phyloP scores from a whole-genome alignment of 2,888 invertebrate species.

The Drosophila demipolita region DNA sequence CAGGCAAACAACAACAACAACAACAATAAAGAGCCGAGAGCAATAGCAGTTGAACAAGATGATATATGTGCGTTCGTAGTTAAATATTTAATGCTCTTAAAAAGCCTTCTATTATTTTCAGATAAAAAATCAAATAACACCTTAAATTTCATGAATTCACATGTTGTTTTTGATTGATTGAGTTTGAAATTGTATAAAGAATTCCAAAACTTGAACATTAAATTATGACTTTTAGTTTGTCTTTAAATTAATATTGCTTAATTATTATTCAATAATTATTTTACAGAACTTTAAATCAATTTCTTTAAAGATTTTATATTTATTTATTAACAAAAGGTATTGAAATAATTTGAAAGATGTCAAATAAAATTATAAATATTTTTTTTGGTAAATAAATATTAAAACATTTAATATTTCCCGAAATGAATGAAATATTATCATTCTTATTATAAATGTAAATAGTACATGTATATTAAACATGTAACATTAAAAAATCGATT shows the following conservation, averaged over 20 bases:
- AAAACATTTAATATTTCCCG: not conserved
- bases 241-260: not conserved
- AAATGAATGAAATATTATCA: not conserved
- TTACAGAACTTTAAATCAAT: not conserved
- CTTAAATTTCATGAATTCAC: not conserved
- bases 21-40: not conserved
- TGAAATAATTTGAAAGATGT: not conserved
- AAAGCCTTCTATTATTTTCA: not conserved
- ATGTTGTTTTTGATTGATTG: not conserved
- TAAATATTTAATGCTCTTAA: slow-evolving; percentile 32
- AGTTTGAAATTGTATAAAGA: not conserved
- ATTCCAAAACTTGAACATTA: not conserved
- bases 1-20: slow-evolving; percentile 9
- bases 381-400: not conserved
- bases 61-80: slow-evolving; percentile 1
- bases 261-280: not conserved
- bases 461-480: not conserved
- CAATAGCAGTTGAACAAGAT: slow-evolving; percentile 17
- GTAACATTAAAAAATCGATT: not conserved
- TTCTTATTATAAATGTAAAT: not conserved
- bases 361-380: not conserved
- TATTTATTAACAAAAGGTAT: too few species aligned
- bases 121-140: not conserved
- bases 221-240: not conserved
- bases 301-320: too few species aligned